Evolutionary conservation across 1,140 invertebrate species (phyloP).

Genomic region (Schlechtendalia chinensis): DNA sequence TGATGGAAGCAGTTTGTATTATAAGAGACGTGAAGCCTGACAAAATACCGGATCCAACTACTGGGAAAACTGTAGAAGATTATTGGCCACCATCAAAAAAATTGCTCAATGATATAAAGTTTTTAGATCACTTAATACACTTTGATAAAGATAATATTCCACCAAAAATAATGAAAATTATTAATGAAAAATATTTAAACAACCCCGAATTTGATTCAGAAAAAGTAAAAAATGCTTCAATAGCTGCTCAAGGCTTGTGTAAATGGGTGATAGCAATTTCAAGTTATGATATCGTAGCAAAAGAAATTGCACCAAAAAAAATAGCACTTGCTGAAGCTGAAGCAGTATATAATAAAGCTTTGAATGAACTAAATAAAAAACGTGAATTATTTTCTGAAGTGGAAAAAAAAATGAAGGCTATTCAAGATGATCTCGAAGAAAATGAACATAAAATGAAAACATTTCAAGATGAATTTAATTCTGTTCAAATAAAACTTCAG

Average conservation of each 20-base stretch:
- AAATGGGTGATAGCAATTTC: conserved; percentile 91
- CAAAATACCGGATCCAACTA: conserved; percentile 70
- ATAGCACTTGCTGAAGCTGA: conserved; percentile 75
- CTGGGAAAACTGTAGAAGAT: conserved; percentile 81
- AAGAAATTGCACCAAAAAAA: conserved; percentile 83
- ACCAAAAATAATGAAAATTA: conserved; percentile 74
- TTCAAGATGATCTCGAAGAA: conserved; percentile 60
- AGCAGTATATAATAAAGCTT: conserved; percentile 66
- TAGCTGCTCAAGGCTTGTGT: conserved; percentile 77
- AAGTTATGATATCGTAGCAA: conserved; percentile 89
- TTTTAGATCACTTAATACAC: conserved; percentile 77
- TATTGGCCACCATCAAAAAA: conserved; percentile 92
- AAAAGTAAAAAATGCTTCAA: conserved; percentile 77
- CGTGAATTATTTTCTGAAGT: conserved; percentile 71
- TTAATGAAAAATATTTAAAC: conserved; percentile 75
- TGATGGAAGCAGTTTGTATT: conserved; percentile 96
- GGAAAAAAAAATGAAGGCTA: conserved; percentile 66
- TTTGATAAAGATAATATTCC: conserved; percentile 93
- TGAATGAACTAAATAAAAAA: conserved; percentile 71
- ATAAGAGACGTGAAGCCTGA: conserved; percentile 86
- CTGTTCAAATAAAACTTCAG: conserved; percentile 85
- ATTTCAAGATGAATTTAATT: conserved; percentile 70
- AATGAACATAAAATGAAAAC: conserved; percentile 51
- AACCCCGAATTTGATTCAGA: conserved; percentile 87
- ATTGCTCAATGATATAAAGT: conserved; percentile 86